phyloP scores from a whole-genome alignment of 35 echinoderm and acorn worm genomes.

The Hemicentrotus pulcherrimus region DNA sequence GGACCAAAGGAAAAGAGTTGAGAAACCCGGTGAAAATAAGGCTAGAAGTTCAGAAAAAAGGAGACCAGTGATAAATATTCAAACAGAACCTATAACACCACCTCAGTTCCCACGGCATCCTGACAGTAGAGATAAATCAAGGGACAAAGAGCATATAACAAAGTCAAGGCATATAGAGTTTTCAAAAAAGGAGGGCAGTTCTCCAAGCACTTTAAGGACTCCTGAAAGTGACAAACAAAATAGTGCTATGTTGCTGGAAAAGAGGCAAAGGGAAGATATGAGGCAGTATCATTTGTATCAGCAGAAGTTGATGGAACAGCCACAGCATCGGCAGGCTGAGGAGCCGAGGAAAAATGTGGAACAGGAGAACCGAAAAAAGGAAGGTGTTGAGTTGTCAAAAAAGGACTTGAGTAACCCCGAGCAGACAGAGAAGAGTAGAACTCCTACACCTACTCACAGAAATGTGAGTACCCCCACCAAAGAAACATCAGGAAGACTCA shows the following conservation, averaged over 20 bases:
- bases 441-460: constrained; percentile 31
- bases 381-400: constrained; percentile 44
- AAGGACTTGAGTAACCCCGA: not conserved
- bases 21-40: constrained; percentile 56
- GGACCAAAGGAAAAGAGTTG: constrained; percentile 61
- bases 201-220: not conserved
- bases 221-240: constrained; percentile 20
- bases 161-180: constrained; percentile 66
- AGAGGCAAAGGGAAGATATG: constrained; percentile 67
- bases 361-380: constrained; percentile 55
- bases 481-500: constrained; percentile 1
- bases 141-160: constrained; percentile 42
- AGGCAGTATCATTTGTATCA: constrained; percentile 72
- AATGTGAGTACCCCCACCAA: constrained; percentile 14
- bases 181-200: constrained; percentile 43
- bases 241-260: not conserved
- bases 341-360: constrained; percentile 45
- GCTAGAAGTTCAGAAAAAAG: constrained; percentile 27
- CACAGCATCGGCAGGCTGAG: constrained; percentile 52
- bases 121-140: constrained; percentile 24
- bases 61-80: constrained; percentile 53
- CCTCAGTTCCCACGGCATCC: constrained; percentile 43
- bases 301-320: constrained; percentile 58
- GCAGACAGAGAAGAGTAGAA: not conserved
- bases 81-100: constrained; percentile 71